phyloP scores from a whole-genome alignment of 2,113 vertebrate species.

The Trogon surrucura region DNA sequence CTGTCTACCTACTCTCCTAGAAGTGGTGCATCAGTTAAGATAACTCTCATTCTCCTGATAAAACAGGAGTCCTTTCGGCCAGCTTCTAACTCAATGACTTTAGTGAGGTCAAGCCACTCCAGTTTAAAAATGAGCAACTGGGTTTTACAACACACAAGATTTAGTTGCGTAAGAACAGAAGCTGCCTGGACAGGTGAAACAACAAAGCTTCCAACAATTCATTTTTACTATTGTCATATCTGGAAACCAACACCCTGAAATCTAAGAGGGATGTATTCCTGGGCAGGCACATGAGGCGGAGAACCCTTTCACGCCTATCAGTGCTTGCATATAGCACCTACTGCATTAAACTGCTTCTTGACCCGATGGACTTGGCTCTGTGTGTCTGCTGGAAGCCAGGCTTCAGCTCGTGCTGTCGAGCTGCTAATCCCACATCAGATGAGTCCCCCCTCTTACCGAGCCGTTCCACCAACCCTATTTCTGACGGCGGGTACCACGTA shows the following conservation, averaged over 20 bases:
- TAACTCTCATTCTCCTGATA: not conserved
- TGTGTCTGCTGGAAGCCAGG: not conserved
- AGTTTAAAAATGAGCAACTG: not conserved
- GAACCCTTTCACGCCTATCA: not conserved
- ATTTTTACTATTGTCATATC: not conserved
- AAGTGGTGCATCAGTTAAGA: not conserved
- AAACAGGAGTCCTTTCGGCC: not conserved
- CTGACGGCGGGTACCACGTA: fast-evolving
- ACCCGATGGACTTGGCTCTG: not conserved
- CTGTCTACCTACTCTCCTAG: not conserved
- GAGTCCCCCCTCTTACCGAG: not conserved
- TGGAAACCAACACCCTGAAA: not conserved
- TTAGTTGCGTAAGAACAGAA: not conserved
- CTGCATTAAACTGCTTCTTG: not conserved
- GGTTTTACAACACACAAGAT: not conserved
- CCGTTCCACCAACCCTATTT: fast-evolving
- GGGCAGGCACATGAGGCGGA: not conserved
- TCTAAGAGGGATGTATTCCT: not conserved
- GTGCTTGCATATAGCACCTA: too few relatives aligned
- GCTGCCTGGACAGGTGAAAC: not conserved
- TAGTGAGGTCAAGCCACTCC: not conserved
- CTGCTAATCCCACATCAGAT: not conserved
- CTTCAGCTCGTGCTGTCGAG: not conserved
- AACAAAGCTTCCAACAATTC: not conserved
- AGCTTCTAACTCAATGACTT: not conserved